Conservation (phyloP, 30 jellyfish, hydroid and myxozoan species). For the Aurelia aurita complex sp. Pacific region DNA sequence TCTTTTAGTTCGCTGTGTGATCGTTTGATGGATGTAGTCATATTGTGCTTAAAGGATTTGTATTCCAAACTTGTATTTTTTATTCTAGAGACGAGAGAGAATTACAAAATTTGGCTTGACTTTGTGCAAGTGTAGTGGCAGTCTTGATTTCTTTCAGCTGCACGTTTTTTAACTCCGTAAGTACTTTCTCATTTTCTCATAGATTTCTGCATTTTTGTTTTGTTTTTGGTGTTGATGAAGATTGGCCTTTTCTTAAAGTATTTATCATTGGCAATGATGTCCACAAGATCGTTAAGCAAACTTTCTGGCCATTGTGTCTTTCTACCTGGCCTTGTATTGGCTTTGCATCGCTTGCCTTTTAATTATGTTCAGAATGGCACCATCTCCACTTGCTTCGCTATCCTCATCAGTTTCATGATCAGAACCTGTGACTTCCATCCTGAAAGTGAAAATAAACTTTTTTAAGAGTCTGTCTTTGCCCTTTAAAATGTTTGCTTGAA, state of each 20-base stretch:
- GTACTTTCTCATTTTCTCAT: constrained; percentile 4
- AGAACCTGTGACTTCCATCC: no score
- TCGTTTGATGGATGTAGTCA: no score
- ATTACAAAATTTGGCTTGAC: no score
- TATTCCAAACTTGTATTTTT: no score
- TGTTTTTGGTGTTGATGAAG: constrained; percentile 31
- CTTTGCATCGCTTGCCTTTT: neutral
- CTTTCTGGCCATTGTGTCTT: constrained; percentile 43
- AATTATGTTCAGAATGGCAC: neutral
- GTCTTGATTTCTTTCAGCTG: constrained; percentile 21
- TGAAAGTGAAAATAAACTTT: no score
- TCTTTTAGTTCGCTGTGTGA: no score
- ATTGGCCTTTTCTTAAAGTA: constrained; percentile 27
- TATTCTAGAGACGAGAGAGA: no score
- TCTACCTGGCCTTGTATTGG: constrained; percentile 15
- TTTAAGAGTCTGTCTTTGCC: no score
- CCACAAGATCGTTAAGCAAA: constrained; percentile 37
- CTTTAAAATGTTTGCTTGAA: no score
- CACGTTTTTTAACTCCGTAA: constrained; percentile 9
- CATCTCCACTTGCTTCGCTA: neutral
- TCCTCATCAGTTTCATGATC: no score
- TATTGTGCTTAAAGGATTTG: no score
- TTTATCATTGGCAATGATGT: constrained; percentile 36
- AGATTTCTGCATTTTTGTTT: constrained; percentile 31
- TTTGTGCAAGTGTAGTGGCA: constrained; percentile 18